These are phyloP conservation scores for Diplogasteroides magnus DNA, from an alignment of 1,140 invertebrate genomes.

Conservation along the genomic window DNA sequence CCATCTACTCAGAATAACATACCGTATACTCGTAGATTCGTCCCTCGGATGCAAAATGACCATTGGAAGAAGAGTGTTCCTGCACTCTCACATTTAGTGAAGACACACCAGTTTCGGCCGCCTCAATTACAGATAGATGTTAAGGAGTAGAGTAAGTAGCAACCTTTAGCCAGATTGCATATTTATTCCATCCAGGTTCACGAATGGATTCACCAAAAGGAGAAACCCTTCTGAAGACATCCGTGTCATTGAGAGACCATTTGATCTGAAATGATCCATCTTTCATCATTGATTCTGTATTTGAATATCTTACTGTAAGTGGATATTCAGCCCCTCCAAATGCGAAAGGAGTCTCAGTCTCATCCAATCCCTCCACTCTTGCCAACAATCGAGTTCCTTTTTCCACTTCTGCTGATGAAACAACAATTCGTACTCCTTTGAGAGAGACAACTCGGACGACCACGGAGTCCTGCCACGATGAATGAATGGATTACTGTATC, in stretches of 20 bases:
- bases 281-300: not conserved
- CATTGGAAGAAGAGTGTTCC: not conserved
- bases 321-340: slow-evolving; percentile 27
- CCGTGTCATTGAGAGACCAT: not conserved
- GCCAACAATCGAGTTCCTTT: slow-evolving; percentile 11
- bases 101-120: not conserved
- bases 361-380: slow-evolving; percentile 18
- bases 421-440: slow-evolving; percentile 9
- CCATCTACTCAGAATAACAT: too few species aligned
- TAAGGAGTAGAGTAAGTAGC: too few species aligned
- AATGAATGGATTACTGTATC: not conserved
- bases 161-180: not conserved
- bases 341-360: slow-evolving; percentile 17
- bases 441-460: slow-evolving; percentile 24
- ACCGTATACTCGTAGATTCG: too few species aligned
- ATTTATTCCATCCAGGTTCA: not conserved
- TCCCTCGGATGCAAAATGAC: not conserved
- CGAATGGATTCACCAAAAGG: not conserved
- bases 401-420: slow-evolving; percentile 11
- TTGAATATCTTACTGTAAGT: slow-evolving; percentile 12
- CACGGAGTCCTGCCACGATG: slow-evolving; percentile 15
- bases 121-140: too few species aligned
- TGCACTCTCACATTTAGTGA: not conserved
- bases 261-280: not conserved
- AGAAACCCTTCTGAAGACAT: not conserved